phyloP scores from a whole-genome alignment of 1,140 invertebrate genomes.

The Zaprionus lachaisei region DNA sequence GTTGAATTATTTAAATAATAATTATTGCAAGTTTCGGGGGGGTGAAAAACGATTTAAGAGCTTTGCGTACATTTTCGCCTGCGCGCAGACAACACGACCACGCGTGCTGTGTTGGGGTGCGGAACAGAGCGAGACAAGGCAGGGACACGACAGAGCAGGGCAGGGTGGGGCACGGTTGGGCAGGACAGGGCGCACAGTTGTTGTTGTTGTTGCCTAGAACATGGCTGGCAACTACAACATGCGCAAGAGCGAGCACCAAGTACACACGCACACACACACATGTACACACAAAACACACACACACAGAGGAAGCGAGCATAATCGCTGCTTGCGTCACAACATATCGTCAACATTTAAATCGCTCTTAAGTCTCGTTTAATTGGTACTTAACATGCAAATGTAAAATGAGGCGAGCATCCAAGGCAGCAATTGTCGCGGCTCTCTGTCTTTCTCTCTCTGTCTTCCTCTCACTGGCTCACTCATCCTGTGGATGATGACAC shows the following conservation, averaged over 20 bases:
- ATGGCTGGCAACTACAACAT: conserved; percentile 4
- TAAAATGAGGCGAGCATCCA: conserved; percentile 67
- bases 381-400: conserved; percentile 77
- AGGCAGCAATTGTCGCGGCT: conserved; percentile 58
- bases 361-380: conserved; percentile 70
- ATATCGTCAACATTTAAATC: conserved; percentile 69
- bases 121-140: too few species aligned
- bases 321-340: conserved; percentile 43
- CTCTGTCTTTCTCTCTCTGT: conserved; percentile 8
- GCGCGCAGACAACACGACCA: conserved; percentile 2
- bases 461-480: background rate
- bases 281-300: background rate
- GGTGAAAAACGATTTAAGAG: background rate
- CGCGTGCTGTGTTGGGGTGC: background rate
- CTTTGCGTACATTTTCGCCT: too few species aligned
- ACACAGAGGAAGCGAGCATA: conserved; percentile 1
- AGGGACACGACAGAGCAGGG: background rate
- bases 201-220: background rate
- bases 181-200: background rate
- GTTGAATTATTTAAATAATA: conserved; percentile 1
- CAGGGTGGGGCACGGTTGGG: background rate
- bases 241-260: conserved; percentile 4
- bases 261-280: conserved; percentile 8
- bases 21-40: conserved; percentile 5
- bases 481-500: background rate